Evolutionary conservation across 1,140 invertebrate genomes (phyloP), one percentile per base, ranked within the genome.

Genomic region (Cydia pomonella): DNA sequence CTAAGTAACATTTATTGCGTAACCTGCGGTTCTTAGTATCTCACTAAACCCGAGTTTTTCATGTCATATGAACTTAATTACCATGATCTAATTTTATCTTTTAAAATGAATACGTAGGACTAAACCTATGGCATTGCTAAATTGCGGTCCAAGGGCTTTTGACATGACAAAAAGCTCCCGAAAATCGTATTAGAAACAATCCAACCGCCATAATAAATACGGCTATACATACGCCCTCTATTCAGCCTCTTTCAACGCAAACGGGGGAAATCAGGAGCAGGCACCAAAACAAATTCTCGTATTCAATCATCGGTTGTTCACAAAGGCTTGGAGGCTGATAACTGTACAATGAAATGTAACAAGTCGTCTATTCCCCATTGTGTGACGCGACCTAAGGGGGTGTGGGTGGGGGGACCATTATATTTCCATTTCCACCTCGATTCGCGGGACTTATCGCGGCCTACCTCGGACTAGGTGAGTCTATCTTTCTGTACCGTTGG

Each of bases 291-390:
- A 93, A 93, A 93, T 93, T 90, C 87, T 86, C 83, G 85, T 91
- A 92, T 91, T 93, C 91, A 92, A 93, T 93, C 91, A 93, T 93
- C 90, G 77, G 80, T 81, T 84, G 80, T 84, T 81, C 90, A 93
- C 91, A 93, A 93, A 92, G 83, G 91, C 91, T 89, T 86, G 78
- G 80, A 82, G 84, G 77, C 90, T 92, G 91, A 93, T 93, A 93
- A 89, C 89, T 89, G 90, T 90, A 93, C 91, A 93, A 92, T 93
- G 90, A 92, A 92, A 92, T 91, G 91, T 92, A 92, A 92, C 90
- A 88, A 92, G 89, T 90, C 91, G 89, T 90, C 86, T 87, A 88
- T 90, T 86, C 87, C 82, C 85, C 87, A 92, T 92, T 92, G 91
- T 92, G 79, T 85, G 85, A 59, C 82, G 80, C 64, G 64, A 69